Conservation (phyloP, 2,113 vertebrate genomes). For the Micronycteris hirsuta region DNA sequence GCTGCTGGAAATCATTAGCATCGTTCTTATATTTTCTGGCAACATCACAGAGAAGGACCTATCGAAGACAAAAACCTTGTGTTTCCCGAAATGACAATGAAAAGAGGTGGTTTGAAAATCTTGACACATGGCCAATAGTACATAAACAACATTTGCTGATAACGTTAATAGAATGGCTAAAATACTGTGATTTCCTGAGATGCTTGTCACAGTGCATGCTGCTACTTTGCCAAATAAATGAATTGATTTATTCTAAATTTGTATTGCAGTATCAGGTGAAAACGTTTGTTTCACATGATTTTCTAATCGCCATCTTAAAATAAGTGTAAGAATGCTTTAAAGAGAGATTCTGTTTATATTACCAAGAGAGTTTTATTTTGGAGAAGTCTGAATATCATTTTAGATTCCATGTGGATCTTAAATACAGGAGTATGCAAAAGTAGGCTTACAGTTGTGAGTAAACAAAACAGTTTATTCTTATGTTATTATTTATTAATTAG, state of each 20-base stretch:
- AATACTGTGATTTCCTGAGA: background rate
- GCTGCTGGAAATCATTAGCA: background rate
- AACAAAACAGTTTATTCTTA: background rate
- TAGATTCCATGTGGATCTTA: background rate
- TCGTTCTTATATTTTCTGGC: background rate
- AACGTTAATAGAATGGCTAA: background rate
- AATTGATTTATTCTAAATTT: background rate
- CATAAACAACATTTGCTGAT: background rate
- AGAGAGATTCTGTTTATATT: background rate
- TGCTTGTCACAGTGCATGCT: background rate
- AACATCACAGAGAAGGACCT: background rate
- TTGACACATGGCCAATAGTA: background rate
- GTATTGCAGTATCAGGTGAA: background rate
- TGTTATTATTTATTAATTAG: background rate
- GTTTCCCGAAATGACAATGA: background rate
- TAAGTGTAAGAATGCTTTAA: background rate
- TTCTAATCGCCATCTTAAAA: conserved; percentile 13
- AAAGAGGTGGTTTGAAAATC: background rate
- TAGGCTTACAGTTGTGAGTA: background rate
- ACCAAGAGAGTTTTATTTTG: conserved; percentile 4
- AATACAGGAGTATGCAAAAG: background rate
- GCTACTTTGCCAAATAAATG: background rate
- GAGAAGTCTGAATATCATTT: conserved; percentile 5
- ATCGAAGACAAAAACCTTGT: background rate
- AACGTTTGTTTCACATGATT: background rate